phyloP scores from a whole-genome alignment of 2,113 vertebrate genomes.

The Pomatostomus ruficeps region DNA sequence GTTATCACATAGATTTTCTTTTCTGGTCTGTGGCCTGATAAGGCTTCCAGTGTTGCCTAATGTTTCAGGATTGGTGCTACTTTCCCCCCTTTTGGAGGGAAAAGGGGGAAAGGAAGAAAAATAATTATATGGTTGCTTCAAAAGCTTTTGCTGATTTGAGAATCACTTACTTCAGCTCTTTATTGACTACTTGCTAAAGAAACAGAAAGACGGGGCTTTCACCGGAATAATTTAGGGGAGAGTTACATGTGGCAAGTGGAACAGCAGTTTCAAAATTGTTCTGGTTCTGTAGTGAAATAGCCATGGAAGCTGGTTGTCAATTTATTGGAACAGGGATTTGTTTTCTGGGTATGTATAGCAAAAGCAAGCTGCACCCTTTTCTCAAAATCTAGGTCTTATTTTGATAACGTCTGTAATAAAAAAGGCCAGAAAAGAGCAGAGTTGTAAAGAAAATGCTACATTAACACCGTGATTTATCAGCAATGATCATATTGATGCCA shows the following conservation, averaged over 20 bases:
- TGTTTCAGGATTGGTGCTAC: background rate
- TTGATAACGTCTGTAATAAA: background rate
- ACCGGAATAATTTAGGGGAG: background rate
- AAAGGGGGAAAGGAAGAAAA: background rate
- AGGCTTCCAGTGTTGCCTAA: background rate
- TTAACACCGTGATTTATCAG: background rate
- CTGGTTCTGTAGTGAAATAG: background rate
- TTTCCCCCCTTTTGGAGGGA: rapidly evolving
- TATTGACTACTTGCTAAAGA: background rate
- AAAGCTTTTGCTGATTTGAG: background rate
- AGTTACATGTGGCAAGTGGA: background rate
- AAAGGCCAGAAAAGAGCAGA: background rate
- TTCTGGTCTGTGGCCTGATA: background rate
- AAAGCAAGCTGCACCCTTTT: background rate
- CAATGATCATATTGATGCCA: background rate
- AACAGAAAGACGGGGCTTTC: background rate
- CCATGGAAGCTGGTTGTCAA: background rate
- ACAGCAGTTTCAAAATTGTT: background rate
- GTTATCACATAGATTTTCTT: background rate
- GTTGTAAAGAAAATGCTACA: background rate
- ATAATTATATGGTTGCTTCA: background rate
- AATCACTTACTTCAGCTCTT: background rate
- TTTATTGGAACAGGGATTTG: background rate
- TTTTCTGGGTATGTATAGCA: background rate
- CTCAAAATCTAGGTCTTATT: background rate